A percentile compares a stretch with the other conserved stretches of the same genome.
phyloP scores from a whole-genome alignment of 2,888 invertebrate species.

The Tenthredo distinguenda region DNA sequence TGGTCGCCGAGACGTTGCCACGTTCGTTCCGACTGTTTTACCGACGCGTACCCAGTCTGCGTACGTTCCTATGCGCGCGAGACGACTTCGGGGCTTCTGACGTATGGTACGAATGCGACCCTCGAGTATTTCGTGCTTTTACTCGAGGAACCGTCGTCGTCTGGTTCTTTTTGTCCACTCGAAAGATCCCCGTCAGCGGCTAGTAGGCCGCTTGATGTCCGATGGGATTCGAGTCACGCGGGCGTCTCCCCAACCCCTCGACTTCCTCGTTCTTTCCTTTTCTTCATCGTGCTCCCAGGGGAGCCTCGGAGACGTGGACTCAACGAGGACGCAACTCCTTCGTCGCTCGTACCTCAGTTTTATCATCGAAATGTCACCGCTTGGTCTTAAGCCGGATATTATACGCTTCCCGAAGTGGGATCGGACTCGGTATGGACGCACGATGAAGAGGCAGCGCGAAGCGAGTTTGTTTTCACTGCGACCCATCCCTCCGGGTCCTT shows the following conservation, averaged over 20 bases:
- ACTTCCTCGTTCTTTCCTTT: conserved; percentile 13
- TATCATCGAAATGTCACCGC: conserved; percentile 42
- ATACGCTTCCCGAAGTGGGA: background rate
- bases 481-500: background rate
- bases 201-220: background rate
- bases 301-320: background rate
- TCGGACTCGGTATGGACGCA: background rate
- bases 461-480: background rate
- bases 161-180: conserved; percentile 14
- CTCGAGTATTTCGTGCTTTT: background rate
- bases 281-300: background rate
- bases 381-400: conserved; percentile 32
- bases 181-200: background rate
- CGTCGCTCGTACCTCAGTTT: conserved; percentile 21
- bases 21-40: background rate
- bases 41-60: background rate
- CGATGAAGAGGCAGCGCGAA: background rate
- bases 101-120: background rate
- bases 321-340: background rate
- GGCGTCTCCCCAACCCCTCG: background rate
- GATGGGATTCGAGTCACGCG: conserved; percentile 46
- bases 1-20: background rate
- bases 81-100: background rate
- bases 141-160: background rate
- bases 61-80: background rate